These are phyloP conservation scores for Tor tambroides DNA, from an alignment of 2,113 vertebrate genomes.

Conservation along the genomic window DNA sequence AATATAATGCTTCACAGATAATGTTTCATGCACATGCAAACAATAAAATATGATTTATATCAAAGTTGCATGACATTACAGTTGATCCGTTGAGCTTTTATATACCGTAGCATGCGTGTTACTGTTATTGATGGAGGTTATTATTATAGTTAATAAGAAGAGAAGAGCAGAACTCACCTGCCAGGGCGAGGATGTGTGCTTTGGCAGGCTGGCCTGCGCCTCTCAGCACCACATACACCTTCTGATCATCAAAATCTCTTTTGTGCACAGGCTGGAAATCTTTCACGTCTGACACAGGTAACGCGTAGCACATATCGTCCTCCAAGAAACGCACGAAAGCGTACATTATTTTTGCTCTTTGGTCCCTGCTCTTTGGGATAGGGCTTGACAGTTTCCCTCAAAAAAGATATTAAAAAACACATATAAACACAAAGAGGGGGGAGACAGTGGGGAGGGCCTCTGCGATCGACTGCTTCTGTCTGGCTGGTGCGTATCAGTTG, in stretches of 20 bases:
- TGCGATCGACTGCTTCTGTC: conserved; percentile 83
- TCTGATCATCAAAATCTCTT: conserved; percentile 95
- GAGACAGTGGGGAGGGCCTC: conserved; percentile 71
- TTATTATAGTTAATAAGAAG: neutral
- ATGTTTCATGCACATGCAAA: neutral
- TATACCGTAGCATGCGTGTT: neutral
- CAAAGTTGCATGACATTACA: conserved; percentile 18
- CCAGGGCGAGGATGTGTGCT: conserved; percentile 95
- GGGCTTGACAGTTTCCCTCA: conserved; percentile 77
- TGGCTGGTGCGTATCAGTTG: conserved; percentile 72
- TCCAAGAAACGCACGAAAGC: conserved; percentile 95
- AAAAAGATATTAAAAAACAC: conserved; percentile 75
- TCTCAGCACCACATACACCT: conserved; percentile 94
- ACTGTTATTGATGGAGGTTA: neutral
- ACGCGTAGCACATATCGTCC: conserved; percentile 93
- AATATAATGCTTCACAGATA: neutral
- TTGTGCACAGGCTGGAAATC: conserved; percentile 89
- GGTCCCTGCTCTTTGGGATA: conserved; percentile 78
- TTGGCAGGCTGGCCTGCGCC: conserved; percentile 86
- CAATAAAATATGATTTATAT: neutral
- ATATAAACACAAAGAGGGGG: conserved; percentile 73
- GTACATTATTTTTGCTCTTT: conserved; percentile 85
- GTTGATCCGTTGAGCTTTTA: neutral
- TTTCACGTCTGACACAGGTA: conserved; percentile 87
- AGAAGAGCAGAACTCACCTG: conserved; percentile 82